Conservation (phyloP, 30 jellyfish, hydroid and myxozoan genomes). For the Cassiopea xamachana region DNA sequence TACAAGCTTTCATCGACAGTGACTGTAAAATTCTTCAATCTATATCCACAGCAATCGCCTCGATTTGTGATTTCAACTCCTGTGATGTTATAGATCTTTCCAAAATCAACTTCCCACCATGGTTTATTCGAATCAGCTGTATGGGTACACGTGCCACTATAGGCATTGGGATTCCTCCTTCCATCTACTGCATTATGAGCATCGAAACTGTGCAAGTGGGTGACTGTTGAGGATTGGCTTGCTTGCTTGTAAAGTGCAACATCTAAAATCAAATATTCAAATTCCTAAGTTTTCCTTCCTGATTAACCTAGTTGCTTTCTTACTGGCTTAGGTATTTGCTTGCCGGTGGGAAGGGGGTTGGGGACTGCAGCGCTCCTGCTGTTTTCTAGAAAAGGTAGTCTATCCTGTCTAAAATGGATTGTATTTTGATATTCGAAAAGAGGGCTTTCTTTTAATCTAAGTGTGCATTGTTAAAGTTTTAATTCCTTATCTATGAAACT, state of each 20-base stretch:
- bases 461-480: too few species aligned
- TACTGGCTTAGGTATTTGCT: neutral
- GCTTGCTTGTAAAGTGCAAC: neutral
- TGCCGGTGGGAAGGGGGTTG: neutral
- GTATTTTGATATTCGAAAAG: neutral
- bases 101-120: constrained; percentile 61
- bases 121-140: constrained; percentile 17
- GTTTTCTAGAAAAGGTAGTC: neutral
- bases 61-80: constrained; percentile 51
- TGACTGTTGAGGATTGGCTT: constrained; percentile 20
- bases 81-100: neutral
- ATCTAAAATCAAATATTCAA: neutral
- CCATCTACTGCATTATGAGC: constrained; percentile 37
- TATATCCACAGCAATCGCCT: constrained; percentile 36
- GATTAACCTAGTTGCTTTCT: neutral
- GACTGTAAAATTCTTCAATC: constrained; percentile 29
- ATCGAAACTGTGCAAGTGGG: neutral
- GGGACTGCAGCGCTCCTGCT: neutral
- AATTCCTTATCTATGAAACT: too few species aligned
- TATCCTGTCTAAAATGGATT: neutral
- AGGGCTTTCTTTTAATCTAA: neutral
- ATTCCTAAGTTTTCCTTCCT: too few species aligned
- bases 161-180: neutral
- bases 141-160: neutral
- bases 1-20: constrained; percentile 1